phyloP scores from a whole-genome alignment of 2,888 invertebrate genomes.

The Euzophera pinguis region DNA sequence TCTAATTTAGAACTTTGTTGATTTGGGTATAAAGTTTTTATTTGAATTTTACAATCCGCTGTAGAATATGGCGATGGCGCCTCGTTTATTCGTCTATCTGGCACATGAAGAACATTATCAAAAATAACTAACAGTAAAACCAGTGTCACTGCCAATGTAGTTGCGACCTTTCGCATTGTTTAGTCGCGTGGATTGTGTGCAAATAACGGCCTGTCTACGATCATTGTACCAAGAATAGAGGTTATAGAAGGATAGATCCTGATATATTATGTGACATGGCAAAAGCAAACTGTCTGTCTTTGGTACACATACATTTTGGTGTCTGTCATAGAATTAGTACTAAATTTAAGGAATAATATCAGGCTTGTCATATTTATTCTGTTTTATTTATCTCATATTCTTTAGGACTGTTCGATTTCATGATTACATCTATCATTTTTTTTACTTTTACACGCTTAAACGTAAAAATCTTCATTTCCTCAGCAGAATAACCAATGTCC shows the following conservation, averaged over 20 bases:
- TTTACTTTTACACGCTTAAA: too few relatives aligned
- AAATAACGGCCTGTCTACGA: constrained; percentile 23
- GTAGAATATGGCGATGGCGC: neutral
- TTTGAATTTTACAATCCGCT: neutral
- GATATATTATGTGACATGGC: neutral
- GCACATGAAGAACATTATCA: constrained; percentile 32
- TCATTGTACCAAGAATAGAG: neutral
- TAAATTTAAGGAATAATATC: too few relatives aligned
- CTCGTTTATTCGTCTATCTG: constrained; percentile 8
- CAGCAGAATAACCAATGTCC: too few relatives aligned
- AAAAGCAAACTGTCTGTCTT: neutral
- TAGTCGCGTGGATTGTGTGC: constrained; percentile 18
- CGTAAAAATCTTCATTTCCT: too few relatives aligned
- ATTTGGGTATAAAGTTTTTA: neutral
- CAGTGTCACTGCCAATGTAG: constrained; percentile 41
- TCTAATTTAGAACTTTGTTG: neutral
- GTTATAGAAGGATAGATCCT: neutral
- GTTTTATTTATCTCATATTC: too few relatives aligned
- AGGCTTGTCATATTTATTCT: too few relatives aligned
- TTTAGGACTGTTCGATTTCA: too few relatives aligned
- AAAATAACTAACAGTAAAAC: constrained; percentile 36
- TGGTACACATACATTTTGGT: too few relatives aligned
- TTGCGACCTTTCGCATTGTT: constrained; percentile 25
- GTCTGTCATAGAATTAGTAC: too few relatives aligned
- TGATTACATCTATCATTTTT: too few relatives aligned